Conservation (phyloP, 2,113 vertebrate genomes). For the Elgaria multicarinata region DNA sequence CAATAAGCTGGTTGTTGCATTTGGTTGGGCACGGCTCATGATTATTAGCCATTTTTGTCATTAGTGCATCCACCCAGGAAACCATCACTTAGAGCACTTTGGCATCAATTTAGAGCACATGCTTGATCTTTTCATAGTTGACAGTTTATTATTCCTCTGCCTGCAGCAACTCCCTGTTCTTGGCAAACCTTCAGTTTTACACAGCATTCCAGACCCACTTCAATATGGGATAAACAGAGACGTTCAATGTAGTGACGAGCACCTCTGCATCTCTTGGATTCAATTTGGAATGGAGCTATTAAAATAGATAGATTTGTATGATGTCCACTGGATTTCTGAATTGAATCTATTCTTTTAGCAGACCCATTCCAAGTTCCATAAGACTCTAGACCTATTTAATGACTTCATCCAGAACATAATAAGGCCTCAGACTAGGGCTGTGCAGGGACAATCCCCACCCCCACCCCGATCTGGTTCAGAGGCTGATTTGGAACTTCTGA, state of each 20-base stretch:
- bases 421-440: too few species aligned
- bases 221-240: not conserved
- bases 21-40: not conserved
- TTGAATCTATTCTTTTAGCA: not conserved
- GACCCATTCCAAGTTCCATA: not conserved
- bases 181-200: not conserved
- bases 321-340: not conserved
- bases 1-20: not conserved
- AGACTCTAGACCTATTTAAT: not conserved
- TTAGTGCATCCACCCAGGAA: not conserved
- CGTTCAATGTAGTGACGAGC: not conserved
- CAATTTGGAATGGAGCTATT: not conserved
- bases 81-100: not conserved
- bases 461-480: too few species aligned
- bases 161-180: not conserved
- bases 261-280: not conserved
- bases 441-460: too few species aligned
- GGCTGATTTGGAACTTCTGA: too few species aligned
- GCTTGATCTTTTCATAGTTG: not conserved
- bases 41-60: not conserved
- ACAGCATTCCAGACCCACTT: not conserved
- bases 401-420: not conserved
- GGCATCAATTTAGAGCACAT: not conserved
- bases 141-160: not conserved
- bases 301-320: not conserved